These are phyloP conservation scores for Tromatobia lineatoria DNA, from an alignment of 2,888 invertebrate genomes.

Conservation along the genomic window DNA sequence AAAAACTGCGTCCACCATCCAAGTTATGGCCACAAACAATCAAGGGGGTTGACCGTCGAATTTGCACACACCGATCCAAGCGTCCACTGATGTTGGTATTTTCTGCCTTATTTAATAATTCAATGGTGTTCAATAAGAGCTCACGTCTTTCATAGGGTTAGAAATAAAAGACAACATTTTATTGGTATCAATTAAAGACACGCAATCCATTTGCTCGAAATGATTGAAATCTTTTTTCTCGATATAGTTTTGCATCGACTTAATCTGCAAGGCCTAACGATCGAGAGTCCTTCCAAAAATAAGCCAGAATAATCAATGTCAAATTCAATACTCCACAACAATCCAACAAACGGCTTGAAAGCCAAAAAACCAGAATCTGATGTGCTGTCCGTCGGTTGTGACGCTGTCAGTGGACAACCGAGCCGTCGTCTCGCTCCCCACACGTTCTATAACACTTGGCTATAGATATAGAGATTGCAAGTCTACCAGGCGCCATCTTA, in stretches of 20 bases:
- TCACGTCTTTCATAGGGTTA: too few species aligned
- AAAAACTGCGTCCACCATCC: too few species aligned
- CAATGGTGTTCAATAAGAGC: too few species aligned
- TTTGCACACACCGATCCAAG: too few species aligned
- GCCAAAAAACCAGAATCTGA: neutral
- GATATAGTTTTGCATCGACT: neutral
- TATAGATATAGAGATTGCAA: constrained; percentile 18
- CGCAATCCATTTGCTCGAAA: too few species aligned
- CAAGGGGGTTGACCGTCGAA: too few species aligned
- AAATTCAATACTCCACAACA: neutral
- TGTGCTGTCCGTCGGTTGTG: constrained; percentile 23
- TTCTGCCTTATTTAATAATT: too few species aligned
- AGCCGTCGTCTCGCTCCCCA: neutral
- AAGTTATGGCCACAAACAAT: too few species aligned
- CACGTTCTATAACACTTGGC: neutral
- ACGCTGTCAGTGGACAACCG: constrained; percentile 10
- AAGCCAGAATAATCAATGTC: neutral
- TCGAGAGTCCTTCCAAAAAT: neutral
- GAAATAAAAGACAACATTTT: too few species aligned
- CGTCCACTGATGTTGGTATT: too few species aligned
- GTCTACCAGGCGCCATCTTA: constrained; percentile 81
- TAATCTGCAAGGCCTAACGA: neutral
- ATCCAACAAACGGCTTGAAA: neutral
- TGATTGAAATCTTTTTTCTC: too few species aligned
- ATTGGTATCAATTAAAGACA: too few species aligned